Evolutionary conservation across 2,797 vertebrate species (phyloP), one percentile per base, ranked within the genome.

Genomic region (Hafferia zeledoni): DNA sequence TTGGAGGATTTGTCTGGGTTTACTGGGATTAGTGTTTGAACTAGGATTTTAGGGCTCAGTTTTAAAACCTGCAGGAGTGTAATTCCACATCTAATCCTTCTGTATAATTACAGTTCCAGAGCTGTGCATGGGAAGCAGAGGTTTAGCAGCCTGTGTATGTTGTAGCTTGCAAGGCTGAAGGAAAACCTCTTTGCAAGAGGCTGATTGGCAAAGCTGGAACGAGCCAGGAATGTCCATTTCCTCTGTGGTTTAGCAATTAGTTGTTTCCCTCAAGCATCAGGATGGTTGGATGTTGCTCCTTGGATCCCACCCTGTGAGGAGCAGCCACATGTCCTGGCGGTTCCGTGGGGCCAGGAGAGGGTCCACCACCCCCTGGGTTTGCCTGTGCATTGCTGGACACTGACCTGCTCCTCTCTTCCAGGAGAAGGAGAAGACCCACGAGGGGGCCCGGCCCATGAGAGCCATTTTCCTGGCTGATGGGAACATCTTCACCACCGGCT

Each of bases 371-470:
- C 9, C 23, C 2, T 41, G 43, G 39, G 25, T 20, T 63, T 53
- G 57, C 35, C 20, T 56, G 1, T 9, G 47, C 49, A 2, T 20
- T 68, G 24, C 78, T 64, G 3, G 35, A 25, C 17, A 17, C 64
- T 67, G 13, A 27, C 7, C 46, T 64, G 46, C 43, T 17, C 31
- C 30, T 93, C 46, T 67, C 5, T 93, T 93, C 17, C 98, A 99
- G 99, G 99, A 99, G 97, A 99, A 99, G 55, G 99, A 99, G 84
- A 99, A 99, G 84, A 99, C 99, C 19, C 99, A 99, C 0, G 99
- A 99, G 81, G 99, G 99, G 3, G 98, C 99, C 6, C 97, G 99
- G 23, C 99, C 99, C 52, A 99, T 99, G 98, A 97, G 99, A 78
- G 99, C 99, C 95, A 99, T 99, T 96, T 99, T 99, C 97, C 98